A percentile compares a stretch with the other conserved stretches of the same genome.
phyloP scores from a whole-genome alignment of 2,797 vertebrate species.

The Xerus rutilus region DNA sequence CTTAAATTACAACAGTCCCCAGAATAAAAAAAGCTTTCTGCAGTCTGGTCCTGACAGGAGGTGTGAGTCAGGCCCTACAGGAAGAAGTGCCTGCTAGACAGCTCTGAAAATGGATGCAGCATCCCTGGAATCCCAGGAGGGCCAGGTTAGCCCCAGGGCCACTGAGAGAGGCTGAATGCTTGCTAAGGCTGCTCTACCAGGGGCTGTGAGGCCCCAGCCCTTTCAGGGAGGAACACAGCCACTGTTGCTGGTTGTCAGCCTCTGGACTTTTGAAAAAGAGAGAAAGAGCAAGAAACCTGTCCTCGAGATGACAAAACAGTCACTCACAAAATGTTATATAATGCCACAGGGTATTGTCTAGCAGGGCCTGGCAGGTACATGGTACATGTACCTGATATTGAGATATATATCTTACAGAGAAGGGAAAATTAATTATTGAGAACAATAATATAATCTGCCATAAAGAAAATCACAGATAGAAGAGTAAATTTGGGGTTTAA shows the following conservation, averaged over 20 bases:
- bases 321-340: background rate
- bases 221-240: background rate
- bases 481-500: background rate
- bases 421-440: background rate
- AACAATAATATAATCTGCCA: background rate
- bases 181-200: background rate
- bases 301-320: conserved; percentile 36
- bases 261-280: conserved; percentile 2
- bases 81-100: background rate
- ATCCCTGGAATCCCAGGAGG: background rate
- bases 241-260: background rate
- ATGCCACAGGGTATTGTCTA: background rate
- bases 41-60: conserved; percentile 57
- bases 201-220: background rate
- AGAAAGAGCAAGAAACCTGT: background rate
- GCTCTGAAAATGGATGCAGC: background rate
- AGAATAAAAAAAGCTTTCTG: conserved; percentile 62
- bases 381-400: background rate
- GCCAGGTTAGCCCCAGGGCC: background rate
- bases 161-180: background rate
- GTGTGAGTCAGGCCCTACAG: background rate
- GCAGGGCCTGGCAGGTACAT: background rate
- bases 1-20: conserved; percentile 72
- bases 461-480: background rate
- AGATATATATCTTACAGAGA: background rate